A percentile compares a stretch with the other conserved stretches of the same genome.
These are phyloP conservation scores for Chaetura pelagica DNA, from an alignment of 2,113 vertebrate species.

Conservation along the genomic window DNA sequence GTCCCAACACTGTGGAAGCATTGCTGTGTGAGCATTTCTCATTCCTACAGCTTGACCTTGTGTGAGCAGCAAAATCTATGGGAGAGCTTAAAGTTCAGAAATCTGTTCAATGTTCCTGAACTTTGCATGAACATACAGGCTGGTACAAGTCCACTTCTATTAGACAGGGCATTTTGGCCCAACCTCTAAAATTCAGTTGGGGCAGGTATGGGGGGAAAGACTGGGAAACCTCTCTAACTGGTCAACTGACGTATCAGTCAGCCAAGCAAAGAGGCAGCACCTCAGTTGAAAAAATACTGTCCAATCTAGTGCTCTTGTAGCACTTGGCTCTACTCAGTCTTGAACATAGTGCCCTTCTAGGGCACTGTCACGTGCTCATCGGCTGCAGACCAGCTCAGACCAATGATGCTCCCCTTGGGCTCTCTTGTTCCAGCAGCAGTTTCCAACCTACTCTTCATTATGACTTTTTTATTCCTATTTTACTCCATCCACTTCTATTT, in stretches of 20 bases:
- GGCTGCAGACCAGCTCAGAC: neutral
- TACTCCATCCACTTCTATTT: neutral
- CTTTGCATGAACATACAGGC: neutral
- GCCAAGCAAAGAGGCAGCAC: neutral
- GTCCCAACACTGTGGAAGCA: neutral
- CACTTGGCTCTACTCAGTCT: neutral
- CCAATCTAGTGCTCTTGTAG: neutral
- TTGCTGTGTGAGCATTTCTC: conserved; percentile 21
- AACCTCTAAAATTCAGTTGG: rapidly evolving
- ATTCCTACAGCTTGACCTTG: neutral
- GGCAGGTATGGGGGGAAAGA: no score
- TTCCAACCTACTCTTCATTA: neutral
- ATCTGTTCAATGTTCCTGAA: neutral
- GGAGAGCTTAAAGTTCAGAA: neutral
- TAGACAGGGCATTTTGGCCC: neutral
- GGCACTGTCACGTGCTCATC: neutral
- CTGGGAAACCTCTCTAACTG: neutral
- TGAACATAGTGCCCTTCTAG: neutral
- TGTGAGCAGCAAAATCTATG: neutral
- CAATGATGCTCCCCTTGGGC: neutral
- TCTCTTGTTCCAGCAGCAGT: neutral
- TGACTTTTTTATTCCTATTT: neutral
- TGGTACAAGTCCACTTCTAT: neutral
- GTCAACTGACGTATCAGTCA: neutral
- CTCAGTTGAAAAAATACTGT: neutral